These are phyloP conservation scores for Phyto melanocephala DNA, from an alignment of 2,888 invertebrate genomes.

Conservation along the genomic window DNA sequence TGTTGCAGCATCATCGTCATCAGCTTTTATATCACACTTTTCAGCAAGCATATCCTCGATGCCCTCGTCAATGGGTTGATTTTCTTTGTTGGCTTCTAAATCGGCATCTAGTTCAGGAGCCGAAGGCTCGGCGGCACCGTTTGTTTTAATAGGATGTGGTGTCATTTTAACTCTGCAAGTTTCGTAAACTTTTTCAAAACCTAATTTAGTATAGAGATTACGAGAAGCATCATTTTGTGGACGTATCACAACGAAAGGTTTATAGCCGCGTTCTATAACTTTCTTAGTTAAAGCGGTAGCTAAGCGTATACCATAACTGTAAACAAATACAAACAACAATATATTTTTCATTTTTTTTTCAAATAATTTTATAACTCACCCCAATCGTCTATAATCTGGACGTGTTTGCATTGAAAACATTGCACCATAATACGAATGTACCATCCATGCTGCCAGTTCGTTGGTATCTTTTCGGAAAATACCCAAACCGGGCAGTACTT, in stretches of 20 bases:
- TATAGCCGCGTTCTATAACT: constrained; percentile 86
- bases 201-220: constrained; percentile 89
- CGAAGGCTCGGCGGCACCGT: constrained; percentile 64
- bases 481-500: constrained; percentile 88
- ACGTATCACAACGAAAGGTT: constrained; percentile 91
- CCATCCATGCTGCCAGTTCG: constrained; percentile 93
- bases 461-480: constrained; percentile 85
- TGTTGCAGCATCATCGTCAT: constrained; percentile 59
- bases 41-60: constrained; percentile 79
- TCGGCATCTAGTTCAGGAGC: constrained; percentile 56
- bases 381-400: constrained; percentile 86
- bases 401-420: constrained; percentile 95
- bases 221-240: constrained; percentile 93
- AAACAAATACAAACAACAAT: constrained; percentile 24
- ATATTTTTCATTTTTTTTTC: too few relatives aligned
- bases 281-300: constrained; percentile 84
- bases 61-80: constrained; percentile 75
- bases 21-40: constrained; percentile 78
- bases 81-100: constrained; percentile 69
- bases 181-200: constrained; percentile 88
- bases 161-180: constrained; percentile 89
- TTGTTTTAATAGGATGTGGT: constrained; percentile 77
- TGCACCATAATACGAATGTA: constrained; percentile 93
- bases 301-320: constrained; percentile 85
- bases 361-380: too few relatives aligned